Evolutionary conservation across 2,888 invertebrate genomes (phyloP).

Genomic region (Pristionchus fissidentatus): DNA sequence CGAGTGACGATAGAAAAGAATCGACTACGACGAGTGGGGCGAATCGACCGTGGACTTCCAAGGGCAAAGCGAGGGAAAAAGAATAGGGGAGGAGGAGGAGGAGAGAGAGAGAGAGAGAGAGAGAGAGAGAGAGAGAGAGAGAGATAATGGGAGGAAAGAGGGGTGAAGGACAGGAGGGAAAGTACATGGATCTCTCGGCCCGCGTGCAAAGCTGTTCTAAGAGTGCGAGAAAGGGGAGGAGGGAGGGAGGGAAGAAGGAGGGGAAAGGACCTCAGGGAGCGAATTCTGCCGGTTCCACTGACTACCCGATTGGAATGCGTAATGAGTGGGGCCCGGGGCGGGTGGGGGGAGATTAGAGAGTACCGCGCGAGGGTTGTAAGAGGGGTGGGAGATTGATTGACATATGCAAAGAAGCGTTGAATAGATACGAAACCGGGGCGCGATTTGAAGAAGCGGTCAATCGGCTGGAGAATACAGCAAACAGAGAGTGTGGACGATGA

Average conservation of each 20-base stretch:
- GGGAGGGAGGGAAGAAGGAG: background rate
- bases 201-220: conserved; percentile 25
- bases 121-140: conserved; percentile 1
- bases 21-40: background rate
- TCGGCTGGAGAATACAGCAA: no score
- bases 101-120: background rate
- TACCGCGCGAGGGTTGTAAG: background rate
- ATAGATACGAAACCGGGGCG: background rate
- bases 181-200: background rate
- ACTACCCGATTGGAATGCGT: conserved; percentile 28
- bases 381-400: background rate
- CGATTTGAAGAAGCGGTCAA: background rate
- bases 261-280: no score
- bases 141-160: background rate
- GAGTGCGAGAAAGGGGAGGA: background rate
- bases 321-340: background rate
- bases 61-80: background rate
- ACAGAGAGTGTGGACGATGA: background rate
- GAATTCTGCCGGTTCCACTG: background rate
- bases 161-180: background rate
- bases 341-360: conserved; percentile 10
- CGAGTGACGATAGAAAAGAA: background rate
- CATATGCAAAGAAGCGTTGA: no score
- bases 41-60: background rate
- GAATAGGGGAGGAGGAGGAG: background rate